phyloP scores from a whole-genome alignment of 1,140 invertebrate genomes.

The Drosophila persimilis region DNA sequence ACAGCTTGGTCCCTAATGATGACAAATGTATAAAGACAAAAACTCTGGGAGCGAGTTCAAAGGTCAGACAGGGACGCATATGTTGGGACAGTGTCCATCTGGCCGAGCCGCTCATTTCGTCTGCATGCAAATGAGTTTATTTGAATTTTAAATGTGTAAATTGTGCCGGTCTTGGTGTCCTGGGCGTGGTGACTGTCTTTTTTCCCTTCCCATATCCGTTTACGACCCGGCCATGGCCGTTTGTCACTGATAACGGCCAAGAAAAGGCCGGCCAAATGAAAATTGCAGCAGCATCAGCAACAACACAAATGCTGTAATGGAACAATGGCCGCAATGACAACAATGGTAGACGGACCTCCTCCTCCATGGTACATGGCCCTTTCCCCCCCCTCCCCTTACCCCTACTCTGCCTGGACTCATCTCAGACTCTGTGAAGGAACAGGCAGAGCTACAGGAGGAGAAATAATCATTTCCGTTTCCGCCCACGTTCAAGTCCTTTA shows the following conservation, averaged over 20 bases:
- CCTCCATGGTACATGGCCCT: constrained; percentile 9
- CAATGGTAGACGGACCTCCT: constrained; percentile 41
- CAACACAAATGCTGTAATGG: constrained; percentile 48
- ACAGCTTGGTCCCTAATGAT: constrained; percentile 61
- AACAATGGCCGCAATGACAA: constrained; percentile 75
- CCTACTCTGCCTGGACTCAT: constrained; percentile 1
- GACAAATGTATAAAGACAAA: constrained; percentile 70
- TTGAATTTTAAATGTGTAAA: constrained; percentile 82
- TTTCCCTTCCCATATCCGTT: not conserved
- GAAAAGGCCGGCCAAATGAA: constrained; percentile 64
- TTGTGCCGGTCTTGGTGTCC: constrained; percentile 47
- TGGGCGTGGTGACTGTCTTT: constrained; percentile 20
- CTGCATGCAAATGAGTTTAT: constrained; percentile 81
- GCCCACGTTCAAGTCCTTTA: constrained; percentile 76
- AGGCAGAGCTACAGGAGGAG: constrained; percentile 35
- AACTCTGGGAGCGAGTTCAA: constrained; percentile 50
- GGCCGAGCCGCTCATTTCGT: constrained; percentile 62
- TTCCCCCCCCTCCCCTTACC: not conserved
- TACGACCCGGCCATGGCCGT: constrained; percentile 60
- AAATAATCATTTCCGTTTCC: constrained; percentile 80
- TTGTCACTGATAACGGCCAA: constrained; percentile 78
- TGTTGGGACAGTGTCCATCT: constrained; percentile 61
- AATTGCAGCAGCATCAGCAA: constrained; percentile 59
- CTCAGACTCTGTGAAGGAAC: constrained; percentile 30
- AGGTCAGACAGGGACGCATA: constrained; percentile 70